Conservation (phyloP, 2,113 vertebrate species). For the Opisthocomus hoazin region DNA sequence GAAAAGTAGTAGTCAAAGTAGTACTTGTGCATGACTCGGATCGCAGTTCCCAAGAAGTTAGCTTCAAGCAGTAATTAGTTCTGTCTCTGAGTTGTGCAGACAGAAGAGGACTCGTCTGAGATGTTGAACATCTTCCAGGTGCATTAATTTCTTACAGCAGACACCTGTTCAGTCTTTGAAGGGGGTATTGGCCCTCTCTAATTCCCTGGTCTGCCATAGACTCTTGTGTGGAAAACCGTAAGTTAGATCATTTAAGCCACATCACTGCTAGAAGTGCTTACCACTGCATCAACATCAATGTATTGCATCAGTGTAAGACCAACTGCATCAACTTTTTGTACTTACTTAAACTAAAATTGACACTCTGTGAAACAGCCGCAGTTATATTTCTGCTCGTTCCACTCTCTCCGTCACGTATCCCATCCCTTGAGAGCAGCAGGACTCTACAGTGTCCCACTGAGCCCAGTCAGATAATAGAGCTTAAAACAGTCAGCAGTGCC, state of each 20-base stretch:
- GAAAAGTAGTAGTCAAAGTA: too few species aligned
- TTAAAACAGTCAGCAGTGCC: background rate
- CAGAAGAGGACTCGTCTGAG: background rate
- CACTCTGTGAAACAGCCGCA: background rate
- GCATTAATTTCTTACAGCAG: background rate
- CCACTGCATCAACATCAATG: background rate
- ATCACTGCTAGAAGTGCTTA: background rate
- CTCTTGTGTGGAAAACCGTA: accelerated
- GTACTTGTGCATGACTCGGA: accelerated
- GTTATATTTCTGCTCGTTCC: background rate
- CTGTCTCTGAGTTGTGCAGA: background rate
- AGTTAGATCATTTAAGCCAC: background rate
- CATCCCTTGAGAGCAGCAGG: background rate
- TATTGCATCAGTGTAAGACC: background rate
- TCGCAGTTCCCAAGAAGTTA: background rate
- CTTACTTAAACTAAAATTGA: background rate
- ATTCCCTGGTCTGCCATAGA: background rate
- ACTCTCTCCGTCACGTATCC: background rate
- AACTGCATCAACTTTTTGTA: background rate
- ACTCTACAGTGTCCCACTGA: background rate
- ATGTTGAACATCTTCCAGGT: background rate
- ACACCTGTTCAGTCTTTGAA: background rate
- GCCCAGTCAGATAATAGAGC: background rate
- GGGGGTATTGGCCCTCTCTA: background rate
- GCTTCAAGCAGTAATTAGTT: background rate